These are phyloP conservation scores for Metacarcinus magister DNA, from an alignment of 2,888 invertebrate genomes.

Conservation along the genomic window DNA sequence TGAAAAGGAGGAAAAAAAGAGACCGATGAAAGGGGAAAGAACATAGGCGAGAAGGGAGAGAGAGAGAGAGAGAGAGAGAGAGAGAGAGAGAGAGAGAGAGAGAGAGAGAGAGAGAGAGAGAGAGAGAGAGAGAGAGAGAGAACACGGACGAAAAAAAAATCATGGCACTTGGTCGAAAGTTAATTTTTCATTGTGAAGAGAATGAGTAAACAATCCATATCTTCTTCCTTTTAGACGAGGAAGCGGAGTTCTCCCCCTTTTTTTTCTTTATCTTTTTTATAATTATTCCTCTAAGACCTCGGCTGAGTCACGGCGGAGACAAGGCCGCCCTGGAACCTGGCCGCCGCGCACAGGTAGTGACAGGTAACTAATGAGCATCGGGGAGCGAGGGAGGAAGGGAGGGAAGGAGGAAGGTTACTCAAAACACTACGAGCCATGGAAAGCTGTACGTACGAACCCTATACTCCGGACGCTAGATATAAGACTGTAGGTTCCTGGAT, in stretches of 20 bases:
- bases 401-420: background rate
- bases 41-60: background rate
- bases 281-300: background rate
- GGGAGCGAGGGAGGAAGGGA: background rate
- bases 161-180: background rate
- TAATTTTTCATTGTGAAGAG: background rate
- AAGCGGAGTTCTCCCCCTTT: background rate
- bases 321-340: background rate
- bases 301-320: background rate
- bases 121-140: background rate
- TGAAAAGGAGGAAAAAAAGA: background rate
- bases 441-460: background rate
- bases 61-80: conserved; percentile 34
- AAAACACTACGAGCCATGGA: background rate
- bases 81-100: conserved; percentile 39
- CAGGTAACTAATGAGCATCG: conserved; percentile 1
- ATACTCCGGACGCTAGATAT: background rate
- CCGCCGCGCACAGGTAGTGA: conserved; percentile 19
- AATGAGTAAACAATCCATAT: background rate
- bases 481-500: background rate
- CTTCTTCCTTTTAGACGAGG: background rate
- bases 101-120: conserved; percentile 33
- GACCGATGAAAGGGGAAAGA: background rate
- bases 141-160: background rate
- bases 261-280: background rate